These are phyloP conservation scores for Lacerta agilis DNA, from an alignment of 2,797 vertebrate genomes.

Conservation along the genomic window DNA sequence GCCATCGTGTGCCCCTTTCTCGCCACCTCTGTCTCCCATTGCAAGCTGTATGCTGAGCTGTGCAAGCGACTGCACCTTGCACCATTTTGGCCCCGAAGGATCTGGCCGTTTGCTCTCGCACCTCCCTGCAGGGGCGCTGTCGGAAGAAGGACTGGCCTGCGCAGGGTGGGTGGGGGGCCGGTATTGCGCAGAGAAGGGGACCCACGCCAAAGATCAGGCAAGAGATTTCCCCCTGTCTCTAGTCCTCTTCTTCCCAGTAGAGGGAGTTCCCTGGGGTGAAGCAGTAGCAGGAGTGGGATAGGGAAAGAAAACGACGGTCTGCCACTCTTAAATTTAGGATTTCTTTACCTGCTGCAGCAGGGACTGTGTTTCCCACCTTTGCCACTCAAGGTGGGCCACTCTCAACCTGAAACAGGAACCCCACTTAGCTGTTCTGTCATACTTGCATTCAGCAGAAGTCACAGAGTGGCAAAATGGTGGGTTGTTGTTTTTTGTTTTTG, in stretches of 20 bases:
- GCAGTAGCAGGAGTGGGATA: no score
- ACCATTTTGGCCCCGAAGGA: not conserved
- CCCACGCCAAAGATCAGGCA: no score
- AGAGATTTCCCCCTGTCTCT: not conserved
- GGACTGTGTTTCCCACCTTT: not conserved
- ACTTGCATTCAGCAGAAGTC: not conserved
- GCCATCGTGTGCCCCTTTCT: not conserved
- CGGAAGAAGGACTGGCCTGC: not conserved
- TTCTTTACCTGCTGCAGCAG: not conserved
- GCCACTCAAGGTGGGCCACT: not conserved
- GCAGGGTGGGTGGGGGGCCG: no score
- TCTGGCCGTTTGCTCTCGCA: not conserved
- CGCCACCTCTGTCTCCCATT: not conserved
- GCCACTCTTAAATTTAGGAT: not conserved
- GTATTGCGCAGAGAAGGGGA: no score
- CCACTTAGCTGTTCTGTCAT: not conserved
- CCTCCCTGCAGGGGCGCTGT: not conserved
- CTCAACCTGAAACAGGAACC: not conserved
- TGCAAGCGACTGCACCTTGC: not conserved
- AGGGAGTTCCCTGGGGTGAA: fast-evolving
- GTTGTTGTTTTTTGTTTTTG: no score
- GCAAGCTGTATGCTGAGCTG: not conserved
- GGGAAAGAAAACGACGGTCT: not conserved
- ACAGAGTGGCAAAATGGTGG: not conserved
- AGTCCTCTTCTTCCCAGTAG: not conserved